Evolutionary conservation across 2,113 vertebrate genomes (phyloP), one percentile per base, ranked within the genome.

Genomic region (Megaceryle torquata): DNA sequence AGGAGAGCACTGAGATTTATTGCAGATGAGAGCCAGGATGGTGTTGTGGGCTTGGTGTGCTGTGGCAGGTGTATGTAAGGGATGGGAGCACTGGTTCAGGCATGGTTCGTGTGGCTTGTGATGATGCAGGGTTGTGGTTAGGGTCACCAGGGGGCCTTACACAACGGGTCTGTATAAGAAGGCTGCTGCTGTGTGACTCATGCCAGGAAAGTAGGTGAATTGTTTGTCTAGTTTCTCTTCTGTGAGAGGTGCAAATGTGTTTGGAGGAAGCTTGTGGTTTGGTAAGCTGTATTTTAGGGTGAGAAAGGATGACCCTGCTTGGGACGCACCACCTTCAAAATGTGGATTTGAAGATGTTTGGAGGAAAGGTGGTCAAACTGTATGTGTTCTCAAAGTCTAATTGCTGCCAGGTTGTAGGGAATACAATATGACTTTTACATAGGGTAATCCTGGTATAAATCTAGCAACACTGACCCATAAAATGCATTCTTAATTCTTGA

Each of bases 151-250:
- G 37, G 59, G 26, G 28, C 67, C 57, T 90, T 22, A 11, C 50
- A 25, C 28, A 25, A 18, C 0, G 1, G 11, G 37, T 41, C 1
- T 28, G 37, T 26, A 0, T 24, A 6, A 61, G 16, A 59, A 29
- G 43, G 8, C 21, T 86, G 37, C 44, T 8, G 8, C 54, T 59
- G 29, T 26, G 77, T 35, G 84, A 74, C 29, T 54, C 0, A 0
- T 80, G 67, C 69, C 56, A 46, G 80, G 43, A 50, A 54, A 64
- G 56, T 0, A 18, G 15, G 43, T n/a, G 4, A 56, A n/a, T 50
- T 1, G 0, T 46, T 77, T 25, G 26, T 12, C 28, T 56, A 77
- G 4, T 43, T 79, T 54, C 21, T 31, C 15, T 69, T 53, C 57
- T 51, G 44, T 11, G 53, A 31, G 68, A 61, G 29, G 11, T 56